These are phyloP conservation scores for Streblospio benedicti DNA, from an alignment of 1,140 invertebrate genomes.

Conservation along the genomic window DNA sequence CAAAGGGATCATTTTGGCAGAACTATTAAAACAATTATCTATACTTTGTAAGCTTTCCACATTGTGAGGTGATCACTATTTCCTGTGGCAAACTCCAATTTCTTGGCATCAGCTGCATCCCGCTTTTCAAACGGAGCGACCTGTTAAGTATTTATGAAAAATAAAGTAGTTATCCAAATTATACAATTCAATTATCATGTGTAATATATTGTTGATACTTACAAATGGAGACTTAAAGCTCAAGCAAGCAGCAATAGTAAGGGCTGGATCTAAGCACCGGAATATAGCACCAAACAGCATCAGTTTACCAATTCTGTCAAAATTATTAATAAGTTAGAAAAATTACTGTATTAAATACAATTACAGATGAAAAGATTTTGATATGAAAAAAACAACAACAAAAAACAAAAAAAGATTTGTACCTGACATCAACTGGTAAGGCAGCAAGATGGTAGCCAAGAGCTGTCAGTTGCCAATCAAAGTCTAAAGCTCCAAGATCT, in stretches of 20 bases:
- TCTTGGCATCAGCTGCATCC: constrained; percentile 62
- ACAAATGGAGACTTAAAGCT: constrained; percentile 82
- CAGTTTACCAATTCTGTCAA: constrained; percentile 62
- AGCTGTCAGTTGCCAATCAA: constrained; percentile 59
- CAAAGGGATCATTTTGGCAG: no score
- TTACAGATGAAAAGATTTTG: background rate
- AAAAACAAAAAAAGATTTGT: constrained; percentile 10
- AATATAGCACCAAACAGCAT: constrained; percentile 77
- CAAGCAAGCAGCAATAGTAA: constrained; percentile 73
- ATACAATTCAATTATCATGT: background rate
- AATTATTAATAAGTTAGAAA: constrained; percentile 2
- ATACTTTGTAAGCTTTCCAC: constrained; percentile 42
- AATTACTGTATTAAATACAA: background rate
- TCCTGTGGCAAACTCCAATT: constrained; percentile 60
- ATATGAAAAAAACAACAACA: background rate
- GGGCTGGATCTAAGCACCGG: constrained; percentile 74
- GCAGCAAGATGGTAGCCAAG: constrained; percentile 79
- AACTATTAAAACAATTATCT: no score
- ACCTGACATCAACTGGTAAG: constrained; percentile 64
- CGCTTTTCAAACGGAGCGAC: constrained; percentile 52
- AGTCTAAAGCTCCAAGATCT: constrained; percentile 38
- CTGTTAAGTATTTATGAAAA: constrained; percentile 18
- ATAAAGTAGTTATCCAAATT: background rate
- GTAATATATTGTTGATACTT: constrained; percentile 17
- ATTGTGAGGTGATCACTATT: constrained; percentile 42